Base-by-base conservation (phyloP, 2,888 invertebrate genomes). In the Colletes collaris region DNA sequence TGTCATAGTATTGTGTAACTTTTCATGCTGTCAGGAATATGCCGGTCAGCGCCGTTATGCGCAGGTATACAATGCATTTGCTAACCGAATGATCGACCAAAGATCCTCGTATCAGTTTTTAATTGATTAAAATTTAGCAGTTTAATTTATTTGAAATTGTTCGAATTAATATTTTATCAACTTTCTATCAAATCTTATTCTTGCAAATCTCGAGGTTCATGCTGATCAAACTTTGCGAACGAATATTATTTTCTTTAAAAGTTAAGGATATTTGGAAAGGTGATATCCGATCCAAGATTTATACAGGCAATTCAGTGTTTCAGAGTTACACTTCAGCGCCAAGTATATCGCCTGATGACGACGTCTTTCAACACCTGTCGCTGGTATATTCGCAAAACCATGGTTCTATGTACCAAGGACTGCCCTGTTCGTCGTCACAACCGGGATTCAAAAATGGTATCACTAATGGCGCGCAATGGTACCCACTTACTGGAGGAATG, bases 391-490 rank as follows among this genome's bases (percentile, higher is more conserved):
- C 98, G 46, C 96, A 96, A 86, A 97, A 97, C 92, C 98, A 99
- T 93, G 96, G 96, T 50, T 97, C 96, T 91, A 98, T 98, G 98
- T 96, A 97, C 73, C 95, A 96, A 50, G 97, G 97, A 7, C 95
- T 96, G 5, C 96, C 97, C 5, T 97, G 97, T 93, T 96, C 96
- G 90, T 95, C 96, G 10, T 96, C 96, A 8, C 95, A 95, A 62
- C 96, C 96, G 6, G 95, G 96, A 60, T 98, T 98, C 92, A 95
- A 96, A 90, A 95, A 97, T 92, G 99, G 99, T 10, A 98, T 98
- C 86, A 98, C 98, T 2, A 99, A 99, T 90, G 98, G 98, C 4
- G 98, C 98, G 0, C 97, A 97, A 71, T 98, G 98, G 98, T 98
- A 98, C 93, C 97, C 97, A 0, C 94, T 98, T 6, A 97, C 97